phyloP scores from a whole-genome alignment of 2,113 vertebrate species.

The Pelodiscus sinensis region DNA sequence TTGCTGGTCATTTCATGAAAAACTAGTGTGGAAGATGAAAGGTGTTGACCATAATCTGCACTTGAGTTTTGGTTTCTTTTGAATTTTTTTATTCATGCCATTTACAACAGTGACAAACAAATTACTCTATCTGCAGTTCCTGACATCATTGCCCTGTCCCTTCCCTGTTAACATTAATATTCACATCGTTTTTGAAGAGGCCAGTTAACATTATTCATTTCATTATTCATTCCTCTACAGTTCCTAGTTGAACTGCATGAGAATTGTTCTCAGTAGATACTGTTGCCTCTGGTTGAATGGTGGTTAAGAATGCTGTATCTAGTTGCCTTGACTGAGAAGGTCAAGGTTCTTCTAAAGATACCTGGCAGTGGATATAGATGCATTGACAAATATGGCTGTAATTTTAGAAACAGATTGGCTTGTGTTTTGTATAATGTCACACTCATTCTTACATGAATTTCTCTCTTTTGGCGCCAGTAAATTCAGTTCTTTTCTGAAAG shows the following conservation, averaged over 20 bases:
- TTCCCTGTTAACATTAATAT: neutral
- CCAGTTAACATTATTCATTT: no score
- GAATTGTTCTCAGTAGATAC: neutral
- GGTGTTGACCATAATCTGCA: neutral
- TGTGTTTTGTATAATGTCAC: neutral
- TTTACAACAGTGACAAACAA: neutral
- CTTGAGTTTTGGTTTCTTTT: neutral
- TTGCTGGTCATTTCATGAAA: neutral
- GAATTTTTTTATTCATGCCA: neutral
- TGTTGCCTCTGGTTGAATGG: accelerated
- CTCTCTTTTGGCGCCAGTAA: neutral
- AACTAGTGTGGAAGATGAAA: neutral
- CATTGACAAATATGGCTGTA: neutral
- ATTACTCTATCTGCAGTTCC: neutral
- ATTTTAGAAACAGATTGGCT: neutral
- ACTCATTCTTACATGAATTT: neutral
- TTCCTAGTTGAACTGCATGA: accelerated
- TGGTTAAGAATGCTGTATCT: accelerated
- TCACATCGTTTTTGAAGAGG: accelerated
- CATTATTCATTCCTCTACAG: neutral
- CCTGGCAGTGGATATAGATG: accelerated
- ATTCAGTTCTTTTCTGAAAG: neutral
- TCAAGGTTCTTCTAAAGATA: accelerated
- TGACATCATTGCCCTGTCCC: neutral
- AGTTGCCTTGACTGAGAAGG: neutral